phyloP scores from a whole-genome alignment of 2,888 invertebrate species.

The Erannis defoliaria region DNA sequence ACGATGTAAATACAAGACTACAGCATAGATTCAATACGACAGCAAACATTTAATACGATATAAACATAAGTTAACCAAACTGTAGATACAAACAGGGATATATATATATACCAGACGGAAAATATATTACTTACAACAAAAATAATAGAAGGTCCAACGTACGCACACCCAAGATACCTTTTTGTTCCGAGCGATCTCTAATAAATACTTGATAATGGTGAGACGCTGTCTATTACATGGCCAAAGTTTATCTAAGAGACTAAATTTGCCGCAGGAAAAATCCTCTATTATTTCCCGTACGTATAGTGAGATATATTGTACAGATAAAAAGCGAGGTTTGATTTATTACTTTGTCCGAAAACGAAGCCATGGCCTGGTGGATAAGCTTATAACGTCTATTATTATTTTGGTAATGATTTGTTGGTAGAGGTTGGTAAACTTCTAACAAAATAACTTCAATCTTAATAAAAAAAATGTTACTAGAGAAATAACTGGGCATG shows the following conservation, averaged over 20 bases:
- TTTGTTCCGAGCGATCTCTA: conserved; percentile 49
- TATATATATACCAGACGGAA: not conserved
- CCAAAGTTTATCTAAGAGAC: conserved; percentile 62
- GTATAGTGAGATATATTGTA: conserved; percentile 55
- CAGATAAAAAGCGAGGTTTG: conserved; percentile 61
- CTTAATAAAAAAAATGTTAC: not conserved
- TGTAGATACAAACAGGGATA: not conserved
- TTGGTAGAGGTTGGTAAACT: not conserved
- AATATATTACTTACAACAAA: conserved; percentile 7
- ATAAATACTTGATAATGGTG: conserved; percentile 72
- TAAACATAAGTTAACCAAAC: not conserved
- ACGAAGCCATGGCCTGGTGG: conserved; percentile 47
- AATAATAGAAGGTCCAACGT: conserved; percentile 12
- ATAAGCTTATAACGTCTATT: conserved; percentile 7
- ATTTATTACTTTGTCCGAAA: conserved; percentile 60
- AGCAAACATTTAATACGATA: not conserved
- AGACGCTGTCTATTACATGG: conserved; percentile 66
- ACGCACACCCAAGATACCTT: conserved; percentile 22
- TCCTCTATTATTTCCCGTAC: conserved; percentile 57
- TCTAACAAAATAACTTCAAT: not conserved
- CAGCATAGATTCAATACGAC: not conserved
- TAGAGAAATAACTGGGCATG: too few relatives aligned
- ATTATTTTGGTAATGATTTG: not conserved
- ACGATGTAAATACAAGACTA: not conserved
- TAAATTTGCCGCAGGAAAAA: conserved; percentile 59